Conservation (phyloP, 2,113 vertebrate genomes). For the Calidris pygmaea region DNA sequence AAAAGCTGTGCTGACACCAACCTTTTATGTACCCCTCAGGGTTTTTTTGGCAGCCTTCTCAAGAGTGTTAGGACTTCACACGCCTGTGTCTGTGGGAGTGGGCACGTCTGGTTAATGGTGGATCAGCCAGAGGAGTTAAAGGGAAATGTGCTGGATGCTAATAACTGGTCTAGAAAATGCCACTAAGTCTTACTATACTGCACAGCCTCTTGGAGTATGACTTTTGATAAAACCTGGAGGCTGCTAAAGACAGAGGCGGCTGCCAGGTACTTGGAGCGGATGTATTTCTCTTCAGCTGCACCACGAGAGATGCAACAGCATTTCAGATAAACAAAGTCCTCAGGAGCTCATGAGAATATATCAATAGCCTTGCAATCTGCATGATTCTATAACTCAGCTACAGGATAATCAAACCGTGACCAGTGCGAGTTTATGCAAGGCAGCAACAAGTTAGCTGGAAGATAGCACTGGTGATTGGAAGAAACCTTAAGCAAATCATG, state of each 20-base stretch:
- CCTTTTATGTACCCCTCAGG: not conserved
- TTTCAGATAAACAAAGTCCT: not conserved
- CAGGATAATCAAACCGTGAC: not conserved
- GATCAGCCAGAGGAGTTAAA: not conserved
- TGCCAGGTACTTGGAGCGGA: not conserved
- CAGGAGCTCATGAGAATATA: not conserved
- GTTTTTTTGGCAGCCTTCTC: not conserved
- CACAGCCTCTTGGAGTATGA: not conserved
- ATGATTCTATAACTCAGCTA: not conserved
- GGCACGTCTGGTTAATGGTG: not conserved
- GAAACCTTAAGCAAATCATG: not conserved
- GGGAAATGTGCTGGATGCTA: not conserved
- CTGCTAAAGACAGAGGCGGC: not conserved
- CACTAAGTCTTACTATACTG: not conserved
- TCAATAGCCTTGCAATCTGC: not conserved
- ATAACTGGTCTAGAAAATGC: not conserved
- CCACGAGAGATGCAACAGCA: not conserved
- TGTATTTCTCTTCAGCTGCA: not conserved
- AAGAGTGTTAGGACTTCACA: not conserved
- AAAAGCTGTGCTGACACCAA: not conserved
- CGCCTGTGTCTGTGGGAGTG: accelerated
- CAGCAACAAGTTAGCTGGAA: not conserved
- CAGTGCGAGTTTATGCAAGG: not conserved
- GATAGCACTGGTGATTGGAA: not conserved
- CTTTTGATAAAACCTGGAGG: not conserved